These are phyloP conservation scores for Candidula unifasciata DNA, from an alignment of 2,888 invertebrate species.

Conservation along the genomic window DNA sequence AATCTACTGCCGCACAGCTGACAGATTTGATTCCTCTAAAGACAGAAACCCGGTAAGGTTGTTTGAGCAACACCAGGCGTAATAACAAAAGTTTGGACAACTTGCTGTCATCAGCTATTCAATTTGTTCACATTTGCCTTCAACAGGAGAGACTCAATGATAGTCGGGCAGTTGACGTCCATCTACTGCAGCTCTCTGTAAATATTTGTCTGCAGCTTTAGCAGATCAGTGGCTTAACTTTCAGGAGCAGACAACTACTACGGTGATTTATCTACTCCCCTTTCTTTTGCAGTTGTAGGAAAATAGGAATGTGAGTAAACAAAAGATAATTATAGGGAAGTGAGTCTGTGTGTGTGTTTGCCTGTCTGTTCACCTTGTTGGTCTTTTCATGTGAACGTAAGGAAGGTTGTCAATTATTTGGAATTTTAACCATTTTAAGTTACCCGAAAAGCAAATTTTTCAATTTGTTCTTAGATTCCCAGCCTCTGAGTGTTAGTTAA, in stretches of 20 bases:
- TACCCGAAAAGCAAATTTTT: background rate
- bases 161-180: no score
- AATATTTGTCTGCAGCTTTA: background rate
- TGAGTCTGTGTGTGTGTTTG: constrained; percentile 1
- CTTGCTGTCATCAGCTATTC: background rate
- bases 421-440: no score
- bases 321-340: no score
- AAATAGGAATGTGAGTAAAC: no score
- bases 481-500: no score
- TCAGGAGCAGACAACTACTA: no score
- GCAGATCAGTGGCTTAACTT: constrained; percentile 3
- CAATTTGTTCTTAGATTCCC: no score
- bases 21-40: no score
- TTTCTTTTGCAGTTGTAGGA: no score
- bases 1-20: background rate
- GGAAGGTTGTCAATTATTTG: no score
- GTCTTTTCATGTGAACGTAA: background rate
- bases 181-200: background rate
- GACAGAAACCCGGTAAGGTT: background rate
- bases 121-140: background rate
- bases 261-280: no score
- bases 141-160: no score
- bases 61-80: background rate
- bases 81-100: background rate
- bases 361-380: background rate